Base-by-base conservation (phyloP, 37 sponge, comb jelly and placozoan species). In the Trichoplax adhaerens region DNA sequence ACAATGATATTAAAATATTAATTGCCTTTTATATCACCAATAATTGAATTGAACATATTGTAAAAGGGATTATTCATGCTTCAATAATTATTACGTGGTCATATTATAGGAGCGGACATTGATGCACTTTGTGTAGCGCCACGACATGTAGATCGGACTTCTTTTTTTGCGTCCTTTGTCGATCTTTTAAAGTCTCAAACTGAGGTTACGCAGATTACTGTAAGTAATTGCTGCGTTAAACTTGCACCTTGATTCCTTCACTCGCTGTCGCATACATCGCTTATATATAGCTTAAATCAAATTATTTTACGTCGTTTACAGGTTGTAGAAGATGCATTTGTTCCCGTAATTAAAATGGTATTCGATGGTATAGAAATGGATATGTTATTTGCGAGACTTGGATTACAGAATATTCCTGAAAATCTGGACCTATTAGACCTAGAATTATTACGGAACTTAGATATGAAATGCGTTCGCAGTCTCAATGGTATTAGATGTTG, bases 311-410 rank as follows among this genome's bases (percentile, higher is more conserved):
- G 29, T 29, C 5, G 57, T 55, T 71, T 48, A 57, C 57, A 90
- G 91, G 80, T 87, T 51, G 77, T 98, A 7, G 83, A 84, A 4
- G 99, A 98, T 76, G 99, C 99, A 3, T 98, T 75, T 78, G 99
- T 98, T 5, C 99, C 99, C 8, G 99, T 98, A 8, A 86, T 98
- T 50, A 98, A 98, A 77, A 68, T 98, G 62, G 91, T 83, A 56
- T 93, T 87, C 77, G 85, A 93, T n/a, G 88, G 84, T 64, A 84
- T 98, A 47, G 99, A 98, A 84, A 98, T 98, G 85, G 99, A 98
- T 54, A 56, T 98, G 70, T 71, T 93, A 67, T 98, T 93, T 78
- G 85, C 99, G 1, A 78, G 99, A 0, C 76, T 98, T 62, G 94
- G 94, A 7, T 81, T 90, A n/a, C 81, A 88, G 4, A 56, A 69